These are phyloP conservation scores for Trachops cirrhosus DNA, from an alignment of 2,797 vertebrate species.

Conservation along the genomic window DNA sequence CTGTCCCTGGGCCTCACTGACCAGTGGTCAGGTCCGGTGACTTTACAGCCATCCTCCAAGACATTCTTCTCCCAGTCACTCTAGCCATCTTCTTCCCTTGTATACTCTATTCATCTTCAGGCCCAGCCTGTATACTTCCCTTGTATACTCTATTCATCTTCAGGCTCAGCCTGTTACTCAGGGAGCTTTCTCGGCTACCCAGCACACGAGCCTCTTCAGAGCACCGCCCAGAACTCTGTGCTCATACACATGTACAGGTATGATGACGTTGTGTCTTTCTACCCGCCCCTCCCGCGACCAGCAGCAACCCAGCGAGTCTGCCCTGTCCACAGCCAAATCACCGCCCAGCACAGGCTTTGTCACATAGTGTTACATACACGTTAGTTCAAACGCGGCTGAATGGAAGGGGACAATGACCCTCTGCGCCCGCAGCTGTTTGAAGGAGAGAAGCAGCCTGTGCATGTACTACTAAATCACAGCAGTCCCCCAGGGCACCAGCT, in stretches of 20 bases:
- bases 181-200: neutral
- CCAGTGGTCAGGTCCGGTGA: neutral
- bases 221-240: neutral
- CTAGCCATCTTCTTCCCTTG: neutral
- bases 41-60: neutral
- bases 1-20: neutral
- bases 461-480: no score
- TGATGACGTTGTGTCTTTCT: neutral
- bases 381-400: neutral
- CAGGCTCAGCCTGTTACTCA: neutral
- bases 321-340: neutral
- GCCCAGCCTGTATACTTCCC: no score
- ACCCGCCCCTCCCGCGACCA: neutral
- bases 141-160: neutral
- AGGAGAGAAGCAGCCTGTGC: neutral
- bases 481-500: neutral
- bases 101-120: neutral
- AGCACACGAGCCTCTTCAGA: neutral
- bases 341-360: neutral
- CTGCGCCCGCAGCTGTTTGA: neutral
- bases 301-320: neutral
- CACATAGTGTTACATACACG: neutral
- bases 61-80: neutral
- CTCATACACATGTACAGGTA: neutral
- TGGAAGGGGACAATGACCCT: neutral